Evolutionary conservation across 2,888 invertebrate genomes (phyloP).

Genomic region (Tetragnatha montana): DNA sequence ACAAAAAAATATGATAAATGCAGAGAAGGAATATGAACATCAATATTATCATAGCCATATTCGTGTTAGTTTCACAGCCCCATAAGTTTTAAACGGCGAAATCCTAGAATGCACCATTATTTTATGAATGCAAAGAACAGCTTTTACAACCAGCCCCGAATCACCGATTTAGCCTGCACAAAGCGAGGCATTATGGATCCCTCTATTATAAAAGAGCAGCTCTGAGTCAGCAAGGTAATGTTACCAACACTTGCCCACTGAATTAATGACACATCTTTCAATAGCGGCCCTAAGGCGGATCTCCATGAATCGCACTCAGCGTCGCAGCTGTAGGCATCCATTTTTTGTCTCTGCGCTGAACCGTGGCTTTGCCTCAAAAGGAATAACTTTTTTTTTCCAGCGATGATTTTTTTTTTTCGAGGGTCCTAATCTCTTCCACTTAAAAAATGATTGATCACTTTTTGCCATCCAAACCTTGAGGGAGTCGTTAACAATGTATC

Average conservation of each 20-base stretch:
- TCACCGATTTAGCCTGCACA: background rate
- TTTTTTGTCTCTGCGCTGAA: background rate
- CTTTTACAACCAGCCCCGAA: no score
- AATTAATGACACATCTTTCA: slow-evolving; percentile 1
- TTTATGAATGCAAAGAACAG: no score
- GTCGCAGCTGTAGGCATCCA: background rate
- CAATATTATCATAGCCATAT: no score
- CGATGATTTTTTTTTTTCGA: background rate
- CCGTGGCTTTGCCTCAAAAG: background rate
- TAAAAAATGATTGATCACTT: slow-evolving; percentile 1
- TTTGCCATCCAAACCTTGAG: background rate
- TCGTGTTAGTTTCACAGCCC: no score
- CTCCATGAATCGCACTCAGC: background rate
- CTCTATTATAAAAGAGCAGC: background rate
- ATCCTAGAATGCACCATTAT: no score
- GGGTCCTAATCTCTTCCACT: background rate
- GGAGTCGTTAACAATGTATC: background rate
- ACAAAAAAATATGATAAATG: no score
- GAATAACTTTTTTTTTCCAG: background rate
- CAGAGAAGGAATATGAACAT: no score
- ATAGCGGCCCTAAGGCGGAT: background rate
- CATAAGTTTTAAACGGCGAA: no score
- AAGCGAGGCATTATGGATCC: background rate
- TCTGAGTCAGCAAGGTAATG: background rate
- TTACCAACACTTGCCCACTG: background rate